These are phyloP conservation scores for Hypomecis atomaria DNA, from an alignment of 2,888 invertebrate genomes.

Conservation along the genomic window DNA sequence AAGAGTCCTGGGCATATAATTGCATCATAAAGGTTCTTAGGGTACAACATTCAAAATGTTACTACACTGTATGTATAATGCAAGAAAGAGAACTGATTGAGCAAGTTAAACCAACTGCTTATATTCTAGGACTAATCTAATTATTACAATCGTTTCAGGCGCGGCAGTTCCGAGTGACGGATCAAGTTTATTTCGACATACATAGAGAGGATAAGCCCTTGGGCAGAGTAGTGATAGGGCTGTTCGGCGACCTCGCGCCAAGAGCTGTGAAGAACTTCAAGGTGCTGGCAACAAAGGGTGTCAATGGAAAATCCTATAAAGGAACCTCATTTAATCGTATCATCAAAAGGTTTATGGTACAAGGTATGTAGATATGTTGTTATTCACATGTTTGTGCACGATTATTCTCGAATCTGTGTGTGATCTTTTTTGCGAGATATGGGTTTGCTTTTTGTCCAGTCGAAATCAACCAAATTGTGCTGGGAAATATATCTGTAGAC, in stretches of 20 bases:
- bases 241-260: conserved; percentile 95
- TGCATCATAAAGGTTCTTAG: too few relatives aligned
- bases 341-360: conserved; percentile 95
- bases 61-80: too few relatives aligned
- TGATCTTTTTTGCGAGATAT: too few relatives aligned
- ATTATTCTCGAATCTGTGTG: too few relatives aligned
- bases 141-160: conserved; percentile 70
- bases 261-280: conserved; percentile 95
- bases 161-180: conserved; percentile 88
- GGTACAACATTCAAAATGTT: too few relatives aligned
- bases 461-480: too few relatives aligned
- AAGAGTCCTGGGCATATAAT: too few relatives aligned
- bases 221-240: conserved; percentile 92
- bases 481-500: too few relatives aligned
- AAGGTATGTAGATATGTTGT: conserved; percentile 84
- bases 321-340: conserved; percentile 93
- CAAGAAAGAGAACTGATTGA: not conserved
- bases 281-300: conserved; percentile 90
- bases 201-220: conserved; percentile 88
- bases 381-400: too few relatives aligned
- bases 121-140: conserved; percentile 15
- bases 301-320: conserved; percentile 90
- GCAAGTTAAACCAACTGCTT: not conserved
- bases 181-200: conserved; percentile 93
- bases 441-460: too few relatives aligned